A percentile compares a stretch with the other conserved stretches of the same genome.
phyloP scores from a whole-genome alignment of 2,113 vertebrate genomes.

The Hydropotes inermis region DNA sequence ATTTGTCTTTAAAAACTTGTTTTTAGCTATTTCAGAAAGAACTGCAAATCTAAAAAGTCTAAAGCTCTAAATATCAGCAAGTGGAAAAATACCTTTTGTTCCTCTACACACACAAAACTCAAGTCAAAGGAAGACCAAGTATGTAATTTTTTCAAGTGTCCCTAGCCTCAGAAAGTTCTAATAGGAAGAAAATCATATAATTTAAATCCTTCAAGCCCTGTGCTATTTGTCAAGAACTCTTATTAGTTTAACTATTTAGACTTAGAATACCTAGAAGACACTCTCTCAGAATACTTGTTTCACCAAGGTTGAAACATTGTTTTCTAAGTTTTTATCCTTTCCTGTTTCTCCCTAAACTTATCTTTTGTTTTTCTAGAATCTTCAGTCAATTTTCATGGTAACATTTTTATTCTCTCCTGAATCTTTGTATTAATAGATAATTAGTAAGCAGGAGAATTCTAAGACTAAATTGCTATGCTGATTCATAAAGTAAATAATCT shows the following conservation, averaged over 20 bases:
- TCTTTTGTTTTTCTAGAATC: not conserved
- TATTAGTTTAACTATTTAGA: constrained; percentile 2
- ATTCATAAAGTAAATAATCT: not conserved
- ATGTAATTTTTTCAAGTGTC: not conserved
- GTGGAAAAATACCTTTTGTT: not conserved
- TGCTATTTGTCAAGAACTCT: not conserved
- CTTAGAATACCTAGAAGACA: not conserved
- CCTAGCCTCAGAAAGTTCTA: not conserved
- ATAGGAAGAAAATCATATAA: not conserved
- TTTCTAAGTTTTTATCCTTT: not conserved
- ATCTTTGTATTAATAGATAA: constrained; percentile 4
- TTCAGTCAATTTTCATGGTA: not conserved
- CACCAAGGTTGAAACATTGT: not conserved
- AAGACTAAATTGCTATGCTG: not conserved
- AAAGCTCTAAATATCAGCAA: not conserved
- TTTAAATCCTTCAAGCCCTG: not conserved
- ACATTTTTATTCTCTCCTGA: not conserved
- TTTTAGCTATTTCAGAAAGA: constrained; percentile 2
- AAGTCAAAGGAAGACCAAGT: not conserved
- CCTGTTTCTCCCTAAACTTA: not conserved
- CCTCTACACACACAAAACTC: not conserved
- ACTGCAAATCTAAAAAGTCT: not conserved
- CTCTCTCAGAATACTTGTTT: not conserved
- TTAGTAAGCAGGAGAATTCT: not conserved
- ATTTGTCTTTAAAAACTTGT: not conserved